Evolutionary conservation across 1,140 invertebrate genomes (phyloP).

Genomic region (Berghia stephanieae): DNA sequence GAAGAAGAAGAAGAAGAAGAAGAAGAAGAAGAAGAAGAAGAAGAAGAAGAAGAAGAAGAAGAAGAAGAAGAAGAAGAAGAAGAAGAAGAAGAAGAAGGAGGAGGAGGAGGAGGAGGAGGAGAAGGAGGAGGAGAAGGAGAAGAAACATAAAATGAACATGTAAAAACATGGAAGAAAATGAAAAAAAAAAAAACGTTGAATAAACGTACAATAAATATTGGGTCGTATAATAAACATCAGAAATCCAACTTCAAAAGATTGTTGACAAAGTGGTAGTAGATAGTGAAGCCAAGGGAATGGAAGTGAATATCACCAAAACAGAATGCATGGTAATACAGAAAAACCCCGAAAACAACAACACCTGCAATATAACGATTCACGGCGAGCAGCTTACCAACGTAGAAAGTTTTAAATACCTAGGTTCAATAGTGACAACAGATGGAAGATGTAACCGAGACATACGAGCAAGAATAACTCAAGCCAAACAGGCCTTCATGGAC

Average conservation of each 20-base stretch:
- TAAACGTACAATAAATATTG: not conserved
- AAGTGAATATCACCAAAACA: no score
- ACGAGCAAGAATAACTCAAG: no score
- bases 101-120: not conserved
- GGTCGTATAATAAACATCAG: not conserved
- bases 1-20: not conserved
- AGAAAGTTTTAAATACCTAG: no score
- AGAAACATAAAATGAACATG: not conserved
- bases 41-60: not conserved
- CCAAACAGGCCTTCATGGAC: no score
- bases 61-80: not conserved
- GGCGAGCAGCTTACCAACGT: no score
- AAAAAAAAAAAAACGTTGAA: not conserved
- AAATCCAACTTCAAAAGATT: not conserved
- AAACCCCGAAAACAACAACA: no score
- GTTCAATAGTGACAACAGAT: no score
- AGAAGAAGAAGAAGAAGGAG: not conserved
- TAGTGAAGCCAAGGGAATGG: no score
- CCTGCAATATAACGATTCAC: no score
- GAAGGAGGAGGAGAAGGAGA: not conserved
- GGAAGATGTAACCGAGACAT: no score
- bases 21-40: not conserved
- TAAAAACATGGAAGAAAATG: not conserved
- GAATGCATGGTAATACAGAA: no score
- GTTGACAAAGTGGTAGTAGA: no score